Conservation (phyloP, 1,140 invertebrate species). For the Lethocerus indicus region DNA sequence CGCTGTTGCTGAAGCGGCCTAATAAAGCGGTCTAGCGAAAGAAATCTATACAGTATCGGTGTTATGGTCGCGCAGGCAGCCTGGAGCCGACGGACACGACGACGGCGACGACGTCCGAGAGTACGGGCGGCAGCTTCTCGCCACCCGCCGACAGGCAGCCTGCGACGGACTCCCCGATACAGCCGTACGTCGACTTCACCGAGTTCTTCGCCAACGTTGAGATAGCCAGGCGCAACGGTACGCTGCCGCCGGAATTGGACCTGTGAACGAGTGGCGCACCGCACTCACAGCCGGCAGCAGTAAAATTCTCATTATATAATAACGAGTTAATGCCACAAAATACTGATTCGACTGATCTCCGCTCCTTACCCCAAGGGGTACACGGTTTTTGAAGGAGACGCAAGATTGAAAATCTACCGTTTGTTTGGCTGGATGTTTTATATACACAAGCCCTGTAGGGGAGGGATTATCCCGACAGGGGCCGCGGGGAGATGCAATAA, state of each 20-base stretch:
- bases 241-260: conserved; percentile 34
- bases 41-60: too few species aligned
- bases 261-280: too few species aligned
- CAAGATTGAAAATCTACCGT: neutral
- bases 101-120: conserved; percentile 11
- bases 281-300: neutral
- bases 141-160: too few species aligned
- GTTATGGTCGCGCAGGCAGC: too few species aligned
- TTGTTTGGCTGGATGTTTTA: neutral
- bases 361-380: neutral
- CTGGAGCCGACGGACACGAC: too few species aligned
- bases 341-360: neutral
- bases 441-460: too few species aligned
- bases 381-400: neutral
- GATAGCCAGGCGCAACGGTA: conserved; percentile 36
- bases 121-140: neutral
- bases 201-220: conserved; percentile 62
- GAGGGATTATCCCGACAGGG: too few species aligned
- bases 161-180: conserved; percentile 9
- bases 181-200: conserved; percentile 67
- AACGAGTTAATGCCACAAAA: neutral
- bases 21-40: too few species aligned
- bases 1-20: too few species aligned
- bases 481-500: too few species aligned
- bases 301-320: neutral